A percentile compares a stretch with the other conserved stretches of the same genome.
These are phyloP conservation scores for Caenorhabditis briggsae DNA, from an alignment of 1,140 invertebrate species.

Conservation along the genomic window DNA sequence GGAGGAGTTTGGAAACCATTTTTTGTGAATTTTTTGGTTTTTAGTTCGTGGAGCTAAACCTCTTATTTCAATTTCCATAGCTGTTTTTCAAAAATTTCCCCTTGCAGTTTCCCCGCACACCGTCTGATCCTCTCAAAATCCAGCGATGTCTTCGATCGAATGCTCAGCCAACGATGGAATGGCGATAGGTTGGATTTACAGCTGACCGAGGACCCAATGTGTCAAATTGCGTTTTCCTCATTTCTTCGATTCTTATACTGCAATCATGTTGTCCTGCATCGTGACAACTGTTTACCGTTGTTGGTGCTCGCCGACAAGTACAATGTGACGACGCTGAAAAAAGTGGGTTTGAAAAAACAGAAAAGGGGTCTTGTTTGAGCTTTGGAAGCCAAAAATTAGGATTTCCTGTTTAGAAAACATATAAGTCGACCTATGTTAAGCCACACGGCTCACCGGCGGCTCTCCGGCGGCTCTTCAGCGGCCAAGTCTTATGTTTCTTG, in stretches of 20 bases:
- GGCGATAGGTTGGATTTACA: slow-evolving; percentile 78
- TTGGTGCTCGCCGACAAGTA: slow-evolving; percentile 80
- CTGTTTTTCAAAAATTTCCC: too few species aligned
- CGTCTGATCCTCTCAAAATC: slow-evolving; percentile 78
- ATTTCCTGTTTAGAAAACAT: background rate
- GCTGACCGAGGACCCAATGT: slow-evolving; percentile 78
- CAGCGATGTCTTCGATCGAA: slow-evolving; percentile 80
- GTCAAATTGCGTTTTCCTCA: slow-evolving; percentile 78
- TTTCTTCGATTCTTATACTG: slow-evolving; percentile 79
- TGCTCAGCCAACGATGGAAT: slow-evolving; percentile 79
- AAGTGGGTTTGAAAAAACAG: slow-evolving; percentile 68
- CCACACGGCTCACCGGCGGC: background rate
- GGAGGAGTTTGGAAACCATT: too few species aligned
- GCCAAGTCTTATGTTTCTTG: too few species aligned
- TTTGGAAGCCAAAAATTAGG: background rate
- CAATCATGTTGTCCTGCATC: slow-evolving; percentile 79
- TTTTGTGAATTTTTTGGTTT: too few species aligned
- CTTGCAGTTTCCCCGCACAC: slow-evolving; percentile 79
- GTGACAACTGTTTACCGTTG: slow-evolving; percentile 79
- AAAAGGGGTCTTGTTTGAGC: too few species aligned
- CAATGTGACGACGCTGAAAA: slow-evolving; percentile 78
- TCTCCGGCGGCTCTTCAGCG: too few species aligned
- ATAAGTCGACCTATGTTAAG: background rate
- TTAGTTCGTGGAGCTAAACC: too few species aligned
- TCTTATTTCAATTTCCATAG: too few species aligned